phyloP scores from a whole-genome alignment of 2,113 vertebrate genomes.

The Lonchura striata region DNA sequence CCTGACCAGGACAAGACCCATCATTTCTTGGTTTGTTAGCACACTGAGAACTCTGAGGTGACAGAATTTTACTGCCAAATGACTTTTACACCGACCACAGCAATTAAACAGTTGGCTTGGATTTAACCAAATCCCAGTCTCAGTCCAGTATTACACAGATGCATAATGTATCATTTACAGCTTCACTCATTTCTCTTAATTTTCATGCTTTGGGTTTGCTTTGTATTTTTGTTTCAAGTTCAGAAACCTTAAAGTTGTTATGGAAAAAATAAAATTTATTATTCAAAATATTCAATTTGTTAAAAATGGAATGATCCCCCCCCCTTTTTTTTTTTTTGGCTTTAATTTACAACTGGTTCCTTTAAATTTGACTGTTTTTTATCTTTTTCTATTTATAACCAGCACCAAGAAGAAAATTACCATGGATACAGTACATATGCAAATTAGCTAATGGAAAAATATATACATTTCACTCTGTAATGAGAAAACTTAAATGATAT shows the following conservation, averaged over 20 bases:
- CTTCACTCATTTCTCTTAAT: not conserved
- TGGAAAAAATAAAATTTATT: conserved; percentile 75
- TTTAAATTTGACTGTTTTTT: conserved; percentile 44
- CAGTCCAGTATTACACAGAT: not conserved
- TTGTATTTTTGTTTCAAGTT: not conserved
- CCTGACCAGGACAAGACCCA: not conserved
- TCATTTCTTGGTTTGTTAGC: not conserved
- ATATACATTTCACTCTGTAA: conserved; percentile 73
- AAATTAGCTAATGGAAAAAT: conserved; percentile 71
- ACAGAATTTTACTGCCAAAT: not conserved
- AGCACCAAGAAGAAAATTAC: conserved; percentile 72
- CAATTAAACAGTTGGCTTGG: not conserved
- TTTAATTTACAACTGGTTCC: conserved; percentile 69
- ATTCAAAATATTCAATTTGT: conserved; percentile 65
- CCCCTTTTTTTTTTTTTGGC: not conserved
- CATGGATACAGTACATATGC: conserved; percentile 73
- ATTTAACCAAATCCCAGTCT: not conserved
- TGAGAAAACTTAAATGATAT: conserved; percentile 56
- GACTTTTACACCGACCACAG: not conserved
- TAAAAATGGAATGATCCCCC: conserved; percentile 66
- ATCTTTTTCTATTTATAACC: conserved; percentile 66
- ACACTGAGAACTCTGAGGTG: not conserved
- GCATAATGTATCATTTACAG: not conserved
- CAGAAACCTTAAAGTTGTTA: conserved; percentile 63
- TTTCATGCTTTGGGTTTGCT: not conserved